Base-by-base conservation (phyloP, 2,888 invertebrate genomes). In the Melanargia galathea region DNA sequence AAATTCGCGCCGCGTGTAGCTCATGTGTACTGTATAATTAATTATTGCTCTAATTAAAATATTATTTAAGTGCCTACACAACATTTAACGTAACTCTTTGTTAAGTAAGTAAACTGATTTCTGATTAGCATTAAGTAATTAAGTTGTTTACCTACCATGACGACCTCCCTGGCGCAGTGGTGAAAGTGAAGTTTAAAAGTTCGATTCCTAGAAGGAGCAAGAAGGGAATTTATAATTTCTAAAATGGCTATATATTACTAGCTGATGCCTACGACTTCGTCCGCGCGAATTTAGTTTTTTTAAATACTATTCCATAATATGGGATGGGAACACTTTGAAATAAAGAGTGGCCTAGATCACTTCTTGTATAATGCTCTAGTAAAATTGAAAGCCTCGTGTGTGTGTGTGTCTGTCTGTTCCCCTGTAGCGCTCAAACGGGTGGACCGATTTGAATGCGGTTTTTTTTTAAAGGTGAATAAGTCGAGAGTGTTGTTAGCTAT, bases 61-160 rank as follows among this genome's bases (percentile, higher is more conserved):
- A 46, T 46, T 46, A 1, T 11, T 46, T 22, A 11, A 46, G 20
- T 11, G 4, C 11, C 13, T 20, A 4, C 45, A 22, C 20, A n/a
- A 22, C 20, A 46, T 20, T 46, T 22, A 20, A 20, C 22, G 45
- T 46, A 22, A 46, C 45, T 20, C 18, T 46, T 10, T 22, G 45
- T 20, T 46, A 13, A 11, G 20, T 22, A 22, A 46, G 22, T 18
- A 7, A n/a, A n/a, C n/a, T n/a, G 22, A 22, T 46, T 46, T 22
- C 22, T 46, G 45, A 20, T 46, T 22, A 22, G 45, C 45, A 20
- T 45, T 45, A n/a, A n/a, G n/a, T n/a, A 45, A 45, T 45, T 45
- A 45, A 11, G 20, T 20, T 20, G 45, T 11, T 46, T 13, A 46
- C 6, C 11, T 5, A 46, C 45, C 45, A 46, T 46, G 5, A 16